Evolutionary conservation across 2,113 vertebrate species (phyloP).

Genomic region (Morphnarchus princeps): DNA sequence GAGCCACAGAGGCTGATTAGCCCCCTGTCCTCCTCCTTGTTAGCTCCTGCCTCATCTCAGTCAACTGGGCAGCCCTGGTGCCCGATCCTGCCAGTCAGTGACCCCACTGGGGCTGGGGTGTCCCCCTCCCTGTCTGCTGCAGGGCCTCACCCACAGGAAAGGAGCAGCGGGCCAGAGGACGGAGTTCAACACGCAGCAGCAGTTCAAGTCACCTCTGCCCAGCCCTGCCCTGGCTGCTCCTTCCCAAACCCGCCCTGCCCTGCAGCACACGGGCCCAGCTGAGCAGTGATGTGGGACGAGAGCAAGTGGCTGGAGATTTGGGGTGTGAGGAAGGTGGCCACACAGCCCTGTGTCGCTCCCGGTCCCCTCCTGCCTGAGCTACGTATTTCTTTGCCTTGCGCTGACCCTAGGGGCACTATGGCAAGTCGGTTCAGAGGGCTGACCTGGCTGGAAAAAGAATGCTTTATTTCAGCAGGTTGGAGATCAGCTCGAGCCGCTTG

Average conservation of each 20-base stretch:
- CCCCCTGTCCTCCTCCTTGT: not conserved
- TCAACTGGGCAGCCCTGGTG: not conserved
- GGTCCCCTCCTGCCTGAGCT: not conserved
- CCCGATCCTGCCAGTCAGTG: not conserved
- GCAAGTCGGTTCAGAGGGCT: not conserved
- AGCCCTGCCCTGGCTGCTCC: not conserved
- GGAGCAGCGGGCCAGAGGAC: not conserved
- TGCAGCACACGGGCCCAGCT: accelerated
- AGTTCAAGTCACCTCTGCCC: not conserved
- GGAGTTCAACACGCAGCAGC: not conserved
- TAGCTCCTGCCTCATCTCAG: not conserved
- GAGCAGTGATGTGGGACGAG: not conserved
- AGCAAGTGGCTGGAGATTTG: not conserved
- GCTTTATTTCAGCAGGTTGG: not conserved
- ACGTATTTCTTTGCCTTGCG: accelerated
- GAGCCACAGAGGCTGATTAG: not conserved
- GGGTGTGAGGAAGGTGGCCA: too few relatives aligned
- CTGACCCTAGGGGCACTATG: not conserved
- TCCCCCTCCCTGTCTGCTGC: accelerated
- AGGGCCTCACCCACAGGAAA: not conserved
- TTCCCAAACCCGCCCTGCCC: not conserved
- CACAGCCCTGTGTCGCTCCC: not conserved
- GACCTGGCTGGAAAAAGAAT: not conserved
- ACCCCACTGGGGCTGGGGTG: accelerated
- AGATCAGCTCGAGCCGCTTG: not conserved